phyloP scores from a whole-genome alignment of 2,888 invertebrate genomes.

The Eupsilia transversa region DNA sequence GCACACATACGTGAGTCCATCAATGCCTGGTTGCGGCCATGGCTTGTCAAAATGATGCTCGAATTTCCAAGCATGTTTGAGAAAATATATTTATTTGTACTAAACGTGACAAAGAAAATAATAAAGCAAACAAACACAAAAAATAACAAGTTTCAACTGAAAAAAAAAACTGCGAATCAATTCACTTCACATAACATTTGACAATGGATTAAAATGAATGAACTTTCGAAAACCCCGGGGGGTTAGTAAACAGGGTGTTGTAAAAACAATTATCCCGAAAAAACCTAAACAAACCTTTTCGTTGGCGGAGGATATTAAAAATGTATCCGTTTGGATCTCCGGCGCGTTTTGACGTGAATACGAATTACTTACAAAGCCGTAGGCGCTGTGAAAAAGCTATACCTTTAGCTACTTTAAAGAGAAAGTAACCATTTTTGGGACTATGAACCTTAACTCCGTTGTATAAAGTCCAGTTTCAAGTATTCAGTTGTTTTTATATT shows the following conservation, averaged over 20 bases:
- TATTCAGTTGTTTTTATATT: background rate
- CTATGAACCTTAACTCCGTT: background rate
- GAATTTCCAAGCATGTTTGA: too few species aligned
- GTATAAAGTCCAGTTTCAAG: background rate
- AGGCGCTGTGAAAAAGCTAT: background rate
- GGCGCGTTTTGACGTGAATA: conserved; percentile 37
- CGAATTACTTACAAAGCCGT: conserved; percentile 32
- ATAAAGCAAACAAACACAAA: background rate
- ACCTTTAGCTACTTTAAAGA: background rate
- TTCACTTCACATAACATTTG: conserved; percentile 2
- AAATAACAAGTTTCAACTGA: background rate
- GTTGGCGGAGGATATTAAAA: conserved; percentile 38
- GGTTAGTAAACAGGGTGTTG: conserved; percentile 12
- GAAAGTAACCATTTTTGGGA: background rate
- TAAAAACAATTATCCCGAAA: conserved; percentile 34
- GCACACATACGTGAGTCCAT: too few species aligned
- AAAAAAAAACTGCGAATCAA: background rate
- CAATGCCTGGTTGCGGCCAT: too few species aligned
- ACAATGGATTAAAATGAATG: conserved; percentile 16
- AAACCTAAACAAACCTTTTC: conserved; percentile 19
- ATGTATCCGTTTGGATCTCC: conserved; percentile 29
- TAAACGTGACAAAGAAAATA: background rate
- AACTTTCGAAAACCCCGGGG: background rate
- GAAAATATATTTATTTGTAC: background rate
- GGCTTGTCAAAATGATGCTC: too few species aligned